Conservation (phyloP, 2,797 vertebrate genomes). For the Loriculus beryllinus region DNA sequence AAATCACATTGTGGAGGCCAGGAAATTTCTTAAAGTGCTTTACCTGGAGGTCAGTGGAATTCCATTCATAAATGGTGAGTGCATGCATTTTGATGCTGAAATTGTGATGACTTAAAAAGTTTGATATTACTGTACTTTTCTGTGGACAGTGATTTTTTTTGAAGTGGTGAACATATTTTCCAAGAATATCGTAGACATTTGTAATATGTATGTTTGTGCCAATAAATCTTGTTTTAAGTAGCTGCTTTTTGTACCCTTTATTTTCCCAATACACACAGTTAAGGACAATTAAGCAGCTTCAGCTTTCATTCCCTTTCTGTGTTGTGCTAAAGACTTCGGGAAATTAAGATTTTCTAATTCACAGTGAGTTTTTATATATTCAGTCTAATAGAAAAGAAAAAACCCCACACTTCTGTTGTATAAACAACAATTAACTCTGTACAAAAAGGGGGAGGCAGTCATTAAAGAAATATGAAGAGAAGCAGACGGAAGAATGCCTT, state of each 20-base stretch:
- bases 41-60: slow-evolving; percentile 62
- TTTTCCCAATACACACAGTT: neutral
- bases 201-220: slow-evolving; percentile 58
- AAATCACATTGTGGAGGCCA: neutral
- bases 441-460: neutral
- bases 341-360: neutral
- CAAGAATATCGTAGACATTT: slow-evolving; percentile 43
- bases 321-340: neutral
- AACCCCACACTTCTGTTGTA: neutral
- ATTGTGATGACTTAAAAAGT: slow-evolving; percentile 48
- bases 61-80: slow-evolving; percentile 45
- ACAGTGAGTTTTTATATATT: neutral
- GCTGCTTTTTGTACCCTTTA: neutral
- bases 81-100: slow-evolving; percentile 65
- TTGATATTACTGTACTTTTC: slow-evolving; percentile 58
- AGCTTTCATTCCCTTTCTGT: neutral
- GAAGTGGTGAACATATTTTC: slow-evolving; percentile 61
- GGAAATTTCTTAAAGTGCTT: slow-evolving; percentile 53
- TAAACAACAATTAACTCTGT: neutral
- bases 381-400: neutral
- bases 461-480: neutral
- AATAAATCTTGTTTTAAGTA: slow-evolving; percentile 72
- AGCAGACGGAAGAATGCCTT: neutral
- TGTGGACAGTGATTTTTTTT: slow-evolving; percentile 57
- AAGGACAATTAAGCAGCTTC: neutral